Evolutionary conservation across 2,888 invertebrate genomes (phyloP), one percentile per base, ranked within the genome.

Genomic region (Tenthredo mesomela): DNA sequence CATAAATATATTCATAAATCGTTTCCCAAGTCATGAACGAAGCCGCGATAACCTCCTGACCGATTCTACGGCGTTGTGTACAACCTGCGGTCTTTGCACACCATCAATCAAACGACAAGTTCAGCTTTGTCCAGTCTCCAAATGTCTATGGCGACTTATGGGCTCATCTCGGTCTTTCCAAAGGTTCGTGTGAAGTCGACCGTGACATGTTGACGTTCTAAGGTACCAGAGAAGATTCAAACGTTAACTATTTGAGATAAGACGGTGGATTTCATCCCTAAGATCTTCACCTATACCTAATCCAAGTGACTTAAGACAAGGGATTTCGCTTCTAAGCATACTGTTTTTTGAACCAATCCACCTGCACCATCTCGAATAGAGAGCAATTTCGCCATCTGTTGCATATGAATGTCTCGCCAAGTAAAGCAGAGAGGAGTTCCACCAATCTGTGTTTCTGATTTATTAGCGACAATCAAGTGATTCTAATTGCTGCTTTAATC

Each of bases 51-150:
- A 61, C 80, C 37, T 58, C 12, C 29, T 58, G 40, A 61, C 58
- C 80, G 33, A 77, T 77, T 77, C 9, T 54, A 33, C 54, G 25
- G 61, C 6, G 40, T 61, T 40, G 21, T 15, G 61, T 21, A 78
- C 58, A 21, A 40, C 12, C 77, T 73, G 54, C 54, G 77, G 54
- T 54, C 77, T 54, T 54, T 18, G n/a, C 61, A 12, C 61, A 61
- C 5, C 80, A 80, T 80, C 80, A 80, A 80, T 80, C 80, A 80
- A 9, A 54, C n/a, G 25, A n/a, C 77, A 33, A 71, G 47, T 29
- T 75, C 75, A 75, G 6, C 61, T 4, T 73, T 18, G 25, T 33
- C 54, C 40, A 21, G 75, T 29, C 77, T 25, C 50, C 15, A 54
- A 77, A 77, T 77, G 54, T 29, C 77, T 33, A 29, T 33, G 33